Percentiles rank a stretch among this genome's conserved stretches.
phyloP scores from a whole-genome alignment of 2,797 vertebrate genomes.

The Scleropages formosus region DNA sequence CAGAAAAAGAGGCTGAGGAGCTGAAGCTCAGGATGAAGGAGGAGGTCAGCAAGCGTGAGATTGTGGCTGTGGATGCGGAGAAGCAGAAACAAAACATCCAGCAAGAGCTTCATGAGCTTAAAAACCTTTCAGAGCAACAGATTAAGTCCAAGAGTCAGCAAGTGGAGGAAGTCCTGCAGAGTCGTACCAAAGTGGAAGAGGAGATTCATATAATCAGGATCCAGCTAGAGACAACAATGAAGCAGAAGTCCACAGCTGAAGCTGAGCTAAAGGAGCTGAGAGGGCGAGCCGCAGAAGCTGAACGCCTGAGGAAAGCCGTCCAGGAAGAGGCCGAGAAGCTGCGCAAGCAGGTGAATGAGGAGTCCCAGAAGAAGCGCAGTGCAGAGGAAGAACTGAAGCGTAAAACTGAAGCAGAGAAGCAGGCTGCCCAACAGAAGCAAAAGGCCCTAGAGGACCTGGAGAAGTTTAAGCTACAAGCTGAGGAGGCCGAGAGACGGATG shows the following conservation, averaged over 20 bases:
- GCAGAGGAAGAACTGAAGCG: slow-evolving; percentile 87
- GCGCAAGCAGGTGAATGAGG: slow-evolving; percentile 85
- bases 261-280: slow-evolving; percentile 77
- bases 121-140: slow-evolving; percentile 83
- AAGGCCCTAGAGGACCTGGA: slow-evolving; percentile 84
- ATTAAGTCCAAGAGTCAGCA: slow-evolving; percentile 82
- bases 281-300: slow-evolving; percentile 75
- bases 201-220: slow-evolving; percentile 86
- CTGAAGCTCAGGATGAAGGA: slow-evolving; percentile 87
- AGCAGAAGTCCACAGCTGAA: slow-evolving; percentile 78
- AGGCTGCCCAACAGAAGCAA: slow-evolving; percentile 87
- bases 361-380: slow-evolving; percentile 86
- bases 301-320: slow-evolving; percentile 76
- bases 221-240: slow-evolving; percentile 80
- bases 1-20: slow-evolving; percentile 81
- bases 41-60: slow-evolving; percentile 82
- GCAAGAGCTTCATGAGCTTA: slow-evolving; percentile 84
- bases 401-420: slow-evolving; percentile 84
- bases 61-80: slow-evolving; percentile 81
- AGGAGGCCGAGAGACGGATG: slow-evolving; percentile 86
- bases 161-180: slow-evolving; percentile 81
- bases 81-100: slow-evolving; percentile 92
- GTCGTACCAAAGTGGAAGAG: slow-evolving; percentile 84
- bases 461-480: slow-evolving; percentile 82
- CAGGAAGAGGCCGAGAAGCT: slow-evolving; percentile 92